These are phyloP conservation scores for Aix galericulata DNA, from an alignment of 2,113 vertebrate genomes.

Conservation along the genomic window DNA sequence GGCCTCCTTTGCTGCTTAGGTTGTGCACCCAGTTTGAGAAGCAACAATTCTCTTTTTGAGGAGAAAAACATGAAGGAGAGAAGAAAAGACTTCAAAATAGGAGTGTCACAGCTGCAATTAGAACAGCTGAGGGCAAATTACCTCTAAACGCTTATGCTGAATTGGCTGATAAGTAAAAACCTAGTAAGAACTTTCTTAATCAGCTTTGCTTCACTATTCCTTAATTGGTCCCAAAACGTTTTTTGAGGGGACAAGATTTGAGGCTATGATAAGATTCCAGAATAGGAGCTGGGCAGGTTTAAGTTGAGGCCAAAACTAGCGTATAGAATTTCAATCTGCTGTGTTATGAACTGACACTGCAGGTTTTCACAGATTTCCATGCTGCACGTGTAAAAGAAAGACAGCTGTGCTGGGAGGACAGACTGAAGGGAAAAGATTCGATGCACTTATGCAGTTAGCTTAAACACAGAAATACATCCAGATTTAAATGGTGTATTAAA, in stretches of 20 bases:
- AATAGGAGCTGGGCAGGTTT: not conserved
- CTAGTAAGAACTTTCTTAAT: not conserved
- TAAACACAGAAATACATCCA: fast-evolving
- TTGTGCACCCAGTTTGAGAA: not conserved
- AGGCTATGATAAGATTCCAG: not conserved
- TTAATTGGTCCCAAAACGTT: not conserved
- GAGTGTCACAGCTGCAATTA: not conserved
- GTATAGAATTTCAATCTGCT: not conserved
- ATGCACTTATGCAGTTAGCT: not conserved
- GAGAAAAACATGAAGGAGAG: not conserved
- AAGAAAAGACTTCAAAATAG: not conserved
- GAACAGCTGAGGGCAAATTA: not conserved
- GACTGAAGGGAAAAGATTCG: not conserved
- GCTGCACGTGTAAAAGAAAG: fast-evolving
- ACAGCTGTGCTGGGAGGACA: not conserved
- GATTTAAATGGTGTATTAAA: fast-evolving
- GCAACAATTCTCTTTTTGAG: not conserved
- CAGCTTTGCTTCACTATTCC: fast-evolving
- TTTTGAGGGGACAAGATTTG: not conserved
- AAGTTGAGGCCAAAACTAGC: not conserved
- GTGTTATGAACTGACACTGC: fast-evolving
- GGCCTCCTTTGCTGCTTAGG: fast-evolving
- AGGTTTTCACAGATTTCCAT: fast-evolving
- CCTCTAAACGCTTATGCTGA: not conserved
- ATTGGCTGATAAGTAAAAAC: not conserved